These are phyloP conservation scores for Cladopsammia gracilis DNA, from an alignment of 64 coral and sea anemone genomes.

Conservation along the genomic window DNA sequence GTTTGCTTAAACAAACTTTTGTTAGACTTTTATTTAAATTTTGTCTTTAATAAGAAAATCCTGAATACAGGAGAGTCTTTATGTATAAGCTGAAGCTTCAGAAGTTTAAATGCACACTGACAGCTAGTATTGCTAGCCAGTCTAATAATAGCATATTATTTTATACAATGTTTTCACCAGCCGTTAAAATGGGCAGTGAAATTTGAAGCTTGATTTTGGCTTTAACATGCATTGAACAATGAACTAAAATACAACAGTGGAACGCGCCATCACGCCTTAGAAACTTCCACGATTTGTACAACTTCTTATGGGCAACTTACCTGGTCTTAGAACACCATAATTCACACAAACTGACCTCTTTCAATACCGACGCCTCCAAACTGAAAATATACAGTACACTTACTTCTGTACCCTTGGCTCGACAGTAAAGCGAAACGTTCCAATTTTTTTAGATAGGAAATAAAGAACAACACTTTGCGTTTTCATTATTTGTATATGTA, in stretches of 20 bases:
- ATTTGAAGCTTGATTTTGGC: no score
- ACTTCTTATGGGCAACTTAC: no score
- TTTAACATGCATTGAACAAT: no score
- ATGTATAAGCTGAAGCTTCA: neutral
- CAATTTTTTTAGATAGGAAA: neutral
- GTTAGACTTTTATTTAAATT: constrained; percentile 10
- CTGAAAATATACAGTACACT: no score
- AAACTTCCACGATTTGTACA: no score
- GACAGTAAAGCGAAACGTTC: neutral
- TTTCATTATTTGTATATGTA: neutral
- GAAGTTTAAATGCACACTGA: neutral
- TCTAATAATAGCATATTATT: no score
- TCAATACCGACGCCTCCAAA: no score
- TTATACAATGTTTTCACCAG: constrained; percentile 36
- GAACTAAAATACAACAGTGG: no score
- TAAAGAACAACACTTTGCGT: neutral
- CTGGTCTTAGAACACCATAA: no score
- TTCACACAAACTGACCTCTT: no score
- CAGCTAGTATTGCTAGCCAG: neutral
- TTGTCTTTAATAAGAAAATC: neutral
- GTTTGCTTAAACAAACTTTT: constrained; percentile 26
- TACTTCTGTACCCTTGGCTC: no score
- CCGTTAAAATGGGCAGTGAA: neutral
- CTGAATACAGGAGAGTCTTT: neutral
- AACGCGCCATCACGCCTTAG: no score